A percentile compares a stretch with the other conserved stretches of the same genome.
phyloP scores from a whole-genome alignment of 35 echinoderm and acorn worm genomes.

The Holothuria glaberrima region DNA sequence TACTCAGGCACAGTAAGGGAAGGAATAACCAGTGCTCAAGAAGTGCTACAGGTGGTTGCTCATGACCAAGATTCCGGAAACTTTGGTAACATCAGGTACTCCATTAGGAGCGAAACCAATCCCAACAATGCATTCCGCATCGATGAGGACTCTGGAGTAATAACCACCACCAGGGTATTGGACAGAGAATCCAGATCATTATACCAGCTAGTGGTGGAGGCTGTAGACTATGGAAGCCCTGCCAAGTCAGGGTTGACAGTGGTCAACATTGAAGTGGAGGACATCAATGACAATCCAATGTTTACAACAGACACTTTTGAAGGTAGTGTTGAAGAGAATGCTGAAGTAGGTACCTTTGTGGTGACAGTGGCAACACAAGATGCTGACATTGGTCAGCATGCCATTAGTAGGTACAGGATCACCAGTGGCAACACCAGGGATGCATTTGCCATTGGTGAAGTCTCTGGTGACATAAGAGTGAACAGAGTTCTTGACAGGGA shows the following conservation, averaged over 20 bases:
- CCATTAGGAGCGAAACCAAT: conserved; percentile 59
- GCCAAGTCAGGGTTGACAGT: conserved; percentile 49
- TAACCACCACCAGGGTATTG: conserved; percentile 62
- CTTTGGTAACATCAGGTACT: conserved; percentile 69
- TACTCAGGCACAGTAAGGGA: conserved; percentile 65
- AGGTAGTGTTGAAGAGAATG: conserved; percentile 75
- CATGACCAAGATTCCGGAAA: conserved; percentile 65
- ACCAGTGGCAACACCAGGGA: conserved; percentile 12
- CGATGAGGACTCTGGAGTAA: conserved; percentile 54
- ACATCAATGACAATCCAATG: conserved; percentile 87
- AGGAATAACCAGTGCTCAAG: conserved; percentile 1
- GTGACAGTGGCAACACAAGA: conserved; percentile 78
- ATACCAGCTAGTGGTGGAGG: conserved; percentile 74
- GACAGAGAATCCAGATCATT: conserved; percentile 71
- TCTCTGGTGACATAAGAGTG: conserved; percentile 74
- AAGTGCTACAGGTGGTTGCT: conserved; percentile 72
- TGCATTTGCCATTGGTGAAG: conserved; percentile 66
- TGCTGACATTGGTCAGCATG: conserved; percentile 65
- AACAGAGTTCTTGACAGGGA: conserved; percentile 73
- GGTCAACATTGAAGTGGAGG: conserved; percentile 70
- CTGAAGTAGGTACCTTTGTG: conserved; percentile 63
- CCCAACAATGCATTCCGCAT: conserved; percentile 75
- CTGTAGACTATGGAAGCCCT: conserved; percentile 75
- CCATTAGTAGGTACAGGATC: conserved; percentile 53
- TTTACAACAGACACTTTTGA: conserved; percentile 66